phyloP scores from a whole-genome alignment of 2,888 invertebrate species.

The Drosophila kanekoi region DNA sequence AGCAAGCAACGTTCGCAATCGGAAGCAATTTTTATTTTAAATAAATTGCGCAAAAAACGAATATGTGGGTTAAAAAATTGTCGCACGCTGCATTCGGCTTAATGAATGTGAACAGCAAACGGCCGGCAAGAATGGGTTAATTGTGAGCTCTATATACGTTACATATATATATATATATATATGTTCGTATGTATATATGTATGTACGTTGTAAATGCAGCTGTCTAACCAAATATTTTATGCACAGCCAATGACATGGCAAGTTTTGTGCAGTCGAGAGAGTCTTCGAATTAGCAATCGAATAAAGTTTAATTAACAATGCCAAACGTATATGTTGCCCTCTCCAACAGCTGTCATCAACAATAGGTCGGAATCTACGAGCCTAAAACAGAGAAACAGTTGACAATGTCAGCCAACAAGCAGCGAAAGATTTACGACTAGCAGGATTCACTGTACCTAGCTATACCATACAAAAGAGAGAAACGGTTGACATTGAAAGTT shows the following conservation, averaged over 20 bases:
- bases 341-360: constrained; percentile 29
- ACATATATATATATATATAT: not conserved
- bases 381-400: not conserved
- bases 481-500: not conserved
- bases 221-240: constrained; percentile 59
- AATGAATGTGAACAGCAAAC: constrained; percentile 74
- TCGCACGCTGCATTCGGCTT: constrained; percentile 75
- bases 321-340: constrained; percentile 26
- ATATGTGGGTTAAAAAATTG: constrained; percentile 55
- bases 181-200: not conserved
- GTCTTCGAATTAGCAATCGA: constrained; percentile 50
- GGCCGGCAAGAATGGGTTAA: constrained; percentile 43
- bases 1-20: constrained; percentile 61
- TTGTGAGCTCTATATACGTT: constrained; percentile 44
- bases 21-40: constrained; percentile 79
- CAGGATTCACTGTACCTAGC: not conserved
- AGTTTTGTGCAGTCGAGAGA: constrained; percentile 51
- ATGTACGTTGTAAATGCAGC: constrained; percentile 48
- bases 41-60: constrained; percentile 71
- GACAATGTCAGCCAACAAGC: no score
- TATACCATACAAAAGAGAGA: no score
- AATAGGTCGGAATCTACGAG: constrained; percentile 8
- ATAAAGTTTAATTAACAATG: constrained; percentile 71
- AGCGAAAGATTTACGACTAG: not conserved
- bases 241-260: constrained; percentile 37